Percentiles rank a stretch among this genome's conserved stretches.
Evolutionary conservation across 2,113 vertebrate genomes (phyloP).

Genomic region (Tretioscincus oriximinensis): DNA sequence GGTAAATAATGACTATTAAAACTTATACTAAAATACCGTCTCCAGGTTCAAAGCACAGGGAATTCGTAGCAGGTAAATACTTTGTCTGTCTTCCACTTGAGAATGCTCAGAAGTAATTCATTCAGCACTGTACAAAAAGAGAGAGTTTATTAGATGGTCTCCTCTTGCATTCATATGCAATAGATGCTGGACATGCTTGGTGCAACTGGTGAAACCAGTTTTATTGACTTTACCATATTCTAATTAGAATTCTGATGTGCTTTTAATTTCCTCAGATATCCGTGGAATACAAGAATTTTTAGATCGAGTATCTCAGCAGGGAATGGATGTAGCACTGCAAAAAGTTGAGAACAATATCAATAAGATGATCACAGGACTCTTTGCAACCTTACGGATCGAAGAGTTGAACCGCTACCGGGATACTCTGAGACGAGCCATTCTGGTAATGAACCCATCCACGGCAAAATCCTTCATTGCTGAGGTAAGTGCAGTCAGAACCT

Average conservation of each 20-base stretch:
- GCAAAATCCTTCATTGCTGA: conserved; percentile 96
- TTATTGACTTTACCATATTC: conserved; percentile 22
- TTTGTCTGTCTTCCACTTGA: too few species aligned
- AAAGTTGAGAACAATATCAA: conserved; percentile 98
- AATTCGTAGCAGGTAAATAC: too few species aligned
- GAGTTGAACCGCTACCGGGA: conserved; percentile 96
- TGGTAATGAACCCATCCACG: conserved; percentile 93
- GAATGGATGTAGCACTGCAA: conserved; percentile 98
- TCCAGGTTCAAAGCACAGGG: too few species aligned
- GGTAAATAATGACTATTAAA: too few species aligned
- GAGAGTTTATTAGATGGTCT: too few species aligned
- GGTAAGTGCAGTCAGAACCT: conserved; percentile 70
- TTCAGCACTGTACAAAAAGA: too few species aligned
- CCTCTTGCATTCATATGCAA: background rate
- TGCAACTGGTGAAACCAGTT: conserved; percentile 8
- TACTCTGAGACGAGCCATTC: conserved; percentile 89
- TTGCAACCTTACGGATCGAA: conserved; percentile 93
- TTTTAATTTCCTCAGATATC: conserved; percentile 85
- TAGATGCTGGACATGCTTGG: conserved; percentile 17
- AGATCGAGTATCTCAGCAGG: conserved; percentile 95
- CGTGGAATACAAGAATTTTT: conserved; percentile 97
- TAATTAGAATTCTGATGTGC: conserved; percentile 54
- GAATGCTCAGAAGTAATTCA: too few species aligned
- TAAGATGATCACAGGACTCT: conserved; percentile 97
- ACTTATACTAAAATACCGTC: too few species aligned